Evolutionary conservation across 2,797 vertebrate genomes (phyloP).

Genomic region (Petrocephalus sullivani): DNA sequence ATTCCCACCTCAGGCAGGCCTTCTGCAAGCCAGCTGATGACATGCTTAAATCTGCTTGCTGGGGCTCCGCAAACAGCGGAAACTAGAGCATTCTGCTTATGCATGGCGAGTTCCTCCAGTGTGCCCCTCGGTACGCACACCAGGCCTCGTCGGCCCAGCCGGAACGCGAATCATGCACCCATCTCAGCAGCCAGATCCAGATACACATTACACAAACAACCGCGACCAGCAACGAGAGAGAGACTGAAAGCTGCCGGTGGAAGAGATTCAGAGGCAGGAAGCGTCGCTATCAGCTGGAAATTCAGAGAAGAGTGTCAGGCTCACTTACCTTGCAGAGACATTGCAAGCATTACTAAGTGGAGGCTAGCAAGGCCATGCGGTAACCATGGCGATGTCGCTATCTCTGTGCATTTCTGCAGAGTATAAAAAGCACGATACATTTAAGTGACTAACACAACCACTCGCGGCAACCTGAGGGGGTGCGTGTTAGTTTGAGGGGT

Average conservation of each 20-base stretch:
- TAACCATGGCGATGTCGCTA: slow-evolving; percentile 29
- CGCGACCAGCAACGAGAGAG: not conserved
- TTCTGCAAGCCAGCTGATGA: not conserved
- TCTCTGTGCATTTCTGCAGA: slow-evolving; percentile 23
- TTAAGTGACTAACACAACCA: slow-evolving; percentile 27
- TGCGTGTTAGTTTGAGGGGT: slow-evolving; percentile 28
- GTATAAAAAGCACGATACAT: slow-evolving; percentile 26
- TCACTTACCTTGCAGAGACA: slow-evolving; percentile 25
- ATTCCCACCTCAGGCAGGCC: not conserved
- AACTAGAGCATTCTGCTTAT: not conserved
- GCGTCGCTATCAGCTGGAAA: not conserved
- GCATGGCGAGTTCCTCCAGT: not conserved
- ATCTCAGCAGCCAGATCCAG: not conserved
- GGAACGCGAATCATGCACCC: not conserved
- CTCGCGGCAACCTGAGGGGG: slow-evolving; percentile 26
- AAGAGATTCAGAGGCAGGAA: not conserved
- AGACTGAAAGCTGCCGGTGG: not conserved
- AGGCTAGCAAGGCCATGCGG: slow-evolving; percentile 20
- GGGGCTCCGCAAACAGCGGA: not conserved
- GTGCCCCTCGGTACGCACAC: not conserved
- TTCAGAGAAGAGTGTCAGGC: not conserved
- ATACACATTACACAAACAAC: not conserved
- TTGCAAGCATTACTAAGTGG: slow-evolving; percentile 18
- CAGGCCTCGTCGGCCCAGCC: not conserved
- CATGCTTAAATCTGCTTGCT: not conserved